Evolutionary conservation across 64 coral and sea anemone species (phyloP).

Genomic region (Pocillopora damicornis): DNA sequence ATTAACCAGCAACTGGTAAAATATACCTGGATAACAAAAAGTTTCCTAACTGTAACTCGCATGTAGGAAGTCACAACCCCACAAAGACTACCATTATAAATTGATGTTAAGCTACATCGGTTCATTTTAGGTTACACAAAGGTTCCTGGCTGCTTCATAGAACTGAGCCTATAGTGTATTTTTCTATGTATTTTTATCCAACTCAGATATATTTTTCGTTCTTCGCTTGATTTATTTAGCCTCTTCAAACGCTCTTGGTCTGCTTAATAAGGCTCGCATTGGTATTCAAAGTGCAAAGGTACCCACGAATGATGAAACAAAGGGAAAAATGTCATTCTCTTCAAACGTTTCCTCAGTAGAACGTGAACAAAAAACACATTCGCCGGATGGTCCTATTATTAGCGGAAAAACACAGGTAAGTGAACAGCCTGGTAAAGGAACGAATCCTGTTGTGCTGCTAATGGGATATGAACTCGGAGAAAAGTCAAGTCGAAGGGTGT

Average conservation of each 20-base stretch:
- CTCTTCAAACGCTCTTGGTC: not conserved
- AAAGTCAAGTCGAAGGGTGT: conserved; percentile 14
- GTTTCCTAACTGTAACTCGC: too few relatives aligned
- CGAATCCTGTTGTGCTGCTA: not conserved
- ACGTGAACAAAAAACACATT: not conserved
- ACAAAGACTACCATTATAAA: too few relatives aligned
- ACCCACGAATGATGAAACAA: not conserved
- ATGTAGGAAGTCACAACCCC: too few relatives aligned
- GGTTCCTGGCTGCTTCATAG: not conserved
- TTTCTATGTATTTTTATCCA: not conserved
- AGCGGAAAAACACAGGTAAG: conserved; percentile 34
- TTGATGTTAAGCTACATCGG: too few relatives aligned
- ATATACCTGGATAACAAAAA: too few relatives aligned
- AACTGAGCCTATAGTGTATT: not conserved
- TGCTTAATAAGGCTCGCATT: not conserved
- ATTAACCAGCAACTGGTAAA: too few relatives aligned
- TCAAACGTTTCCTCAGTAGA: not conserved
- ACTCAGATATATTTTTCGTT: too few relatives aligned
- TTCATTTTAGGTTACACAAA: too few relatives aligned
- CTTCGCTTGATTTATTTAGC: conserved; percentile 5
- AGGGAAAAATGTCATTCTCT: not conserved
- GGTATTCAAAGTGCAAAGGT: not conserved
- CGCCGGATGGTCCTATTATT: not conserved
- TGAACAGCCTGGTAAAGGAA: not conserved
- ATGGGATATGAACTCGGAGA: conserved; percentile 16